phyloP scores from a whole-genome alignment of 2,113 vertebrate genomes.

The Macrotus californicus region DNA sequence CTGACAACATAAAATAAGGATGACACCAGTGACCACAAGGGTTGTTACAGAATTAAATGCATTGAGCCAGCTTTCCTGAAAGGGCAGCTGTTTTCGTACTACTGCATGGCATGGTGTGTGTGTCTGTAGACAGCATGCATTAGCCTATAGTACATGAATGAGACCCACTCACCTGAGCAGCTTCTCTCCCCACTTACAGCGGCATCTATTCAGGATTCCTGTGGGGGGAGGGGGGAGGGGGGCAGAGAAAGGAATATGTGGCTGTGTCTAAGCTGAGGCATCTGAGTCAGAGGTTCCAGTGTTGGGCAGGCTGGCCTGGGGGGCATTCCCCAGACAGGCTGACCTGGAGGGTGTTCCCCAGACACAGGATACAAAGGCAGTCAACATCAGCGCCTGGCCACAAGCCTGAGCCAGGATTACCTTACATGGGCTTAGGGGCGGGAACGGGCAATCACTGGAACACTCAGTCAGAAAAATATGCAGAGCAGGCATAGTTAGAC shows the following conservation, averaged over 20 bases:
- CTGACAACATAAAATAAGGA: not conserved
- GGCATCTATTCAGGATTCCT: constrained; percentile 86
- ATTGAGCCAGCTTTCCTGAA: not conserved
- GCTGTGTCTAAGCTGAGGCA: not conserved
- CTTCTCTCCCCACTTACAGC: constrained; percentile 83
- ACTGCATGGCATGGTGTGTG: not conserved
- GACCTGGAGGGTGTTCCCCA: not conserved
- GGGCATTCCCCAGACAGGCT: not conserved
- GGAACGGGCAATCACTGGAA: not conserved
- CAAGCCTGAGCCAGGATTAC: not conserved
- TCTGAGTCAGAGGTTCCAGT: not conserved
- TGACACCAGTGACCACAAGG: not conserved
- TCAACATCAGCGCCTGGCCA: not conserved
- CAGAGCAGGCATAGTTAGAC: not conserved
- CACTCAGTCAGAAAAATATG: not conserved
- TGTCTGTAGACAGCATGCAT: not conserved
- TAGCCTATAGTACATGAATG: not conserved
- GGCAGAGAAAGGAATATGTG: not conserved
- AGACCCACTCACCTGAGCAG: constrained; percentile 75
- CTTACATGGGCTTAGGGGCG: not conserved
- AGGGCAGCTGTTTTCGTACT: not conserved
- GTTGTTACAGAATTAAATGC: not conserved
- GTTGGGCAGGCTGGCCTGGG: not conserved
- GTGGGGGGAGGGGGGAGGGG: not conserved
- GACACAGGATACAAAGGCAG: constrained; percentile 16